Percentiles rank a stretch among this genome's conserved stretches.
phyloP scores from a whole-genome alignment of 2,797 vertebrate genomes.

The Crocidura indochinensis region DNA sequence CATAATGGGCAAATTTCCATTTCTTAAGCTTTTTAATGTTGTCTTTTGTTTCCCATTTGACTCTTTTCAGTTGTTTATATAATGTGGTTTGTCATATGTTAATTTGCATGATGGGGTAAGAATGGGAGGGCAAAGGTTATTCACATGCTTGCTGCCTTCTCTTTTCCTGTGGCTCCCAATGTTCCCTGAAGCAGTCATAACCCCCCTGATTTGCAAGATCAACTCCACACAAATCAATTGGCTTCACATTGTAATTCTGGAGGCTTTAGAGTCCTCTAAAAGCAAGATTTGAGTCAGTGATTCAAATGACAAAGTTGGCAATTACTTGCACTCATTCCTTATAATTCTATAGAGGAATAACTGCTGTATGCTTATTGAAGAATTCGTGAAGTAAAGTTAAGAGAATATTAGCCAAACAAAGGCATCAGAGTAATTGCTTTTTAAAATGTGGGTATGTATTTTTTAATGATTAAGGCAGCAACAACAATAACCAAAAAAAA shows the following conservation, averaged over 20 bases:
- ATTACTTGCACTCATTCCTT: constrained; percentile 87
- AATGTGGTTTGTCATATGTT: constrained; percentile 76
- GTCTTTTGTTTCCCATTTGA: constrained; percentile 72
- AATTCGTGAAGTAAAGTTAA: constrained; percentile 82
- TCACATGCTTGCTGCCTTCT: constrained; percentile 76
- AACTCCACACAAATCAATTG: constrained; percentile 84
- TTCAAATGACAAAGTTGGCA: constrained; percentile 84
- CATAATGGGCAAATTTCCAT: constrained; percentile 85
- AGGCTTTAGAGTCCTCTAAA: constrained; percentile 83
- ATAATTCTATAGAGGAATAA: constrained; percentile 87
- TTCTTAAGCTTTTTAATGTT: constrained; percentile 85
- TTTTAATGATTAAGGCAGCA: constrained; percentile 79
- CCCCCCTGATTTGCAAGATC: constrained; percentile 80
- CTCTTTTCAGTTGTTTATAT: constrained; percentile 75
- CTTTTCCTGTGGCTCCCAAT: constrained; percentile 59
- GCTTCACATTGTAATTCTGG: constrained; percentile 85
- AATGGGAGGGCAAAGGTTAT: constrained; percentile 72
- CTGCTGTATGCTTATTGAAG: constrained; percentile 83
- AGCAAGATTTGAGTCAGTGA: constrained; percentile 84
- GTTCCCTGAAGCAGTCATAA: constrained; percentile 65
- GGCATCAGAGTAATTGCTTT: constrained; percentile 82
- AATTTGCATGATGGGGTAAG: constrained; percentile 82
- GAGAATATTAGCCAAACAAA: constrained; percentile 83
- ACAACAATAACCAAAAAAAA: constrained; percentile 10
- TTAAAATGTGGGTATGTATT: constrained; percentile 70